Evolutionary conservation across 2,888 invertebrate genomes (phyloP).

Genomic region (Troilus luridus): DNA sequence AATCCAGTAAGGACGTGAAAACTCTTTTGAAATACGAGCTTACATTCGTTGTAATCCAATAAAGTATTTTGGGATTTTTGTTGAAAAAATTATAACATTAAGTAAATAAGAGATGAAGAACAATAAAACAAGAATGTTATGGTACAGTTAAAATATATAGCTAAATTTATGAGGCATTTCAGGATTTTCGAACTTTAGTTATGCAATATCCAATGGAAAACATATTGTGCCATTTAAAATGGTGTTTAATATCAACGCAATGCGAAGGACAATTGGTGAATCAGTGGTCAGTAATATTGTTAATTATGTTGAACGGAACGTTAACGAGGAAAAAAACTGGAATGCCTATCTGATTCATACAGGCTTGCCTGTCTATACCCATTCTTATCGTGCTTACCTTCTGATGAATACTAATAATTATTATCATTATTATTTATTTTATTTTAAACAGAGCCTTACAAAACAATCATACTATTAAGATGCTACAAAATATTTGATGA

Average conservation of each 20-base stretch:
- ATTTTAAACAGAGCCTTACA: background rate
- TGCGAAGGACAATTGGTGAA: background rate
- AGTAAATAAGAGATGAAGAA: background rate
- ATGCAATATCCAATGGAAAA: background rate
- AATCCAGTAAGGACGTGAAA: background rate
- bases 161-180: background rate
- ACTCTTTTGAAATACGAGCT: background rate
- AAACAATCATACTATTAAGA: no score
- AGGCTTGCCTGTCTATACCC: background rate
- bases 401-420: background rate
- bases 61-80: background rate
- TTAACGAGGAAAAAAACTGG: background rate
- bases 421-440: background rate
- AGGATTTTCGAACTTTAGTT: background rate
- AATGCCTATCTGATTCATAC: background rate
- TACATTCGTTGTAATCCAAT: background rate
- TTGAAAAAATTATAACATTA: background rate
- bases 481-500: no score
- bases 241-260: background rate
- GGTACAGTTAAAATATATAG: no score
- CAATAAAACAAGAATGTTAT: background rate
- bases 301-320: background rate
- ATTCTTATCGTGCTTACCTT: background rate
- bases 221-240: background rate
- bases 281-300: background rate